A percentile compares a stretch with the other conserved stretches of the same genome.
Conservation (phyloP, 1,140 invertebrate species). For the Scylla paramamosain region DNA sequence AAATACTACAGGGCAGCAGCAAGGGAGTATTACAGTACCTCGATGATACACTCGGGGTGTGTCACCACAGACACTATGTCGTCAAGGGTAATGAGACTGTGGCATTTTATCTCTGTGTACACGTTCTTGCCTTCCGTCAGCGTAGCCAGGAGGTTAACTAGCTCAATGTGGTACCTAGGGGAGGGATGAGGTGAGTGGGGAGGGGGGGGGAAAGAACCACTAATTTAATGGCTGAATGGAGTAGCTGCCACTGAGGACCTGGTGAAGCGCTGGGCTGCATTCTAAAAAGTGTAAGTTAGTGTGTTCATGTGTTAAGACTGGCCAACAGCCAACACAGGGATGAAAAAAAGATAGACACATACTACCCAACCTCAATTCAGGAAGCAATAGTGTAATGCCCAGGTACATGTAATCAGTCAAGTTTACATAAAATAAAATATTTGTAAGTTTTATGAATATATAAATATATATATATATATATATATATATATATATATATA, state of each 20-base stretch:
- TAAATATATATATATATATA: no score
- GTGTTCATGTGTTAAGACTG: neutral
- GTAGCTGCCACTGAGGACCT: neutral
- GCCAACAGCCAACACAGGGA: neutral
- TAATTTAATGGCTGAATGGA: conserved; percentile 5
- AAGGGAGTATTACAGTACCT: conserved; percentile 84
- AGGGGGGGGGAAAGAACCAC: neutral
- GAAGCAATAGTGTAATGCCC: neutral
- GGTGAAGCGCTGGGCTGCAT: neutral
- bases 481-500: no score
- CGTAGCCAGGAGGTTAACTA: conserved; percentile 96
- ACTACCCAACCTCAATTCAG: neutral
- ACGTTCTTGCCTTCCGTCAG: conserved; percentile 99
- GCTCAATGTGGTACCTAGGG: conserved; percentile 96
- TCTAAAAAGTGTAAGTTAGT: neutral
- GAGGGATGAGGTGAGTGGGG: conserved; percentile 63
- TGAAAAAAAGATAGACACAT: neutral
- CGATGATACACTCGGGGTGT: conserved; percentile 94
- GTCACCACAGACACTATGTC: conserved; percentile 98
- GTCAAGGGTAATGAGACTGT: conserved; percentile 98
- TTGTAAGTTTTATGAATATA: neutral
- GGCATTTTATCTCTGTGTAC: conserved; percentile 99
- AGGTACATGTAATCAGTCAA: conserved; percentile 5
- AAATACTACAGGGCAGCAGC: neutral
- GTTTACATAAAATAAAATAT: neutral